phyloP scores from a whole-genome alignment of 1,140 invertebrate species.

The Maniola jurtina region DNA sequence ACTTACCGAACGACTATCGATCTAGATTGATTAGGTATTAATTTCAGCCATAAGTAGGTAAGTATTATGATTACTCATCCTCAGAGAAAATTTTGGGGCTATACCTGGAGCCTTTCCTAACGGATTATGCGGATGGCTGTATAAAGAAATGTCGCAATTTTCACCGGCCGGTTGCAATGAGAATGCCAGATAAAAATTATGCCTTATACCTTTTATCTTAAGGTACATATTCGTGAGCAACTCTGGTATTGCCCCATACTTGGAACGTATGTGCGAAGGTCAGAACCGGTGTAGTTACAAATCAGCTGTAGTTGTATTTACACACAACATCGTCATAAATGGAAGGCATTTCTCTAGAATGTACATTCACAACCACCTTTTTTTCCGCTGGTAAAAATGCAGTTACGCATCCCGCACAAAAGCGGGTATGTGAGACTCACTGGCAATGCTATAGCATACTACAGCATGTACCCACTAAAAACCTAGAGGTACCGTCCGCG shows the following conservation, averaged over 20 bases:
- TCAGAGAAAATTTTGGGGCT: background rate
- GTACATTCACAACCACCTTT: background rate
- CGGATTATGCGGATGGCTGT: background rate
- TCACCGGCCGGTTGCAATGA: background rate
- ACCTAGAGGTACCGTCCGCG: too few relatives aligned
- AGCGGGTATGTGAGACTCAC: too few relatives aligned
- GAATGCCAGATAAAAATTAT: background rate
- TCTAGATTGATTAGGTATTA: too few relatives aligned
- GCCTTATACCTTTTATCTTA: background rate
- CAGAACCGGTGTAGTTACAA: background rate
- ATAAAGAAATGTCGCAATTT: background rate
- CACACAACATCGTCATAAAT: background rate
- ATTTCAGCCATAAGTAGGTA: too few relatives aligned
- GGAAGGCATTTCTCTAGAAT: background rate
- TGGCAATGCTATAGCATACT: too few relatives aligned
- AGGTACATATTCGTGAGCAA: background rate
- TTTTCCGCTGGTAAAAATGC: too few relatives aligned
- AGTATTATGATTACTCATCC: too few relatives aligned
- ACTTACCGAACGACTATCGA: too few relatives aligned
- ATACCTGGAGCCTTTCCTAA: background rate
- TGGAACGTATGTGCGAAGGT: background rate
- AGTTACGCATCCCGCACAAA: too few relatives aligned
- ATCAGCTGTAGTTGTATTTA: background rate
- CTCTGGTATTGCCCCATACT: background rate
- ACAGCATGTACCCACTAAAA: too few relatives aligned